These are phyloP conservation scores for Seira ritae DNA, from an alignment of 2,888 invertebrate genomes.

Conservation along the genomic window DNA sequence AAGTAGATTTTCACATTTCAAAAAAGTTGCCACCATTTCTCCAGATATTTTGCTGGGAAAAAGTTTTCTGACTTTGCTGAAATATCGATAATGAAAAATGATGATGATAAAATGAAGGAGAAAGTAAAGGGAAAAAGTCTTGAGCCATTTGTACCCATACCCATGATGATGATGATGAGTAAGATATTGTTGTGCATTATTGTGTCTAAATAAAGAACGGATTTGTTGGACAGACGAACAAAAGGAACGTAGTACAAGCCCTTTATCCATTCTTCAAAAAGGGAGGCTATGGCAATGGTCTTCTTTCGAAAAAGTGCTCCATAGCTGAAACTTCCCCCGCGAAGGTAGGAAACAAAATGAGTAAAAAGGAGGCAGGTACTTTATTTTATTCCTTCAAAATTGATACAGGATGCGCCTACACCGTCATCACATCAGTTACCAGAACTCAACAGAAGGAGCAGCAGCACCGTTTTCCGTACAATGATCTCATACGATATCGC, in stretches of 20 bases:
- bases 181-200: slow-evolving; percentile 8
- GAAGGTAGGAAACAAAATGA: not conserved
- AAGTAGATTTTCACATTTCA: not conserved
- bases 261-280: not conserved
- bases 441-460: not conserved
- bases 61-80: not conserved
- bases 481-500: slow-evolving; percentile 30
- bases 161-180: not conserved
- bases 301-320: not conserved
- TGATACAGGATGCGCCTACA: slow-evolving; percentile 8
- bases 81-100: not conserved
- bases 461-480: not conserved
- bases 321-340: not conserved
- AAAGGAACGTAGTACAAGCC: not conserved
- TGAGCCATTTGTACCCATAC: too few relatives aligned
- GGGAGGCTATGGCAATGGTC: not conserved
- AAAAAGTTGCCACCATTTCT: not conserved
- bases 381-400: slow-evolving; percentile 3
- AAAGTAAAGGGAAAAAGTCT: not conserved
- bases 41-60: not conserved
- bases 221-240: not conserved
- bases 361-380: slow-evolving; percentile 6
- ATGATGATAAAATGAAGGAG: not conserved
- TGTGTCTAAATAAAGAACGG: slow-evolving; percentile 22
- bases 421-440: not conserved